Conservation (phyloP, 2,113 vertebrate genomes). For the Cettia cetti region DNA sequence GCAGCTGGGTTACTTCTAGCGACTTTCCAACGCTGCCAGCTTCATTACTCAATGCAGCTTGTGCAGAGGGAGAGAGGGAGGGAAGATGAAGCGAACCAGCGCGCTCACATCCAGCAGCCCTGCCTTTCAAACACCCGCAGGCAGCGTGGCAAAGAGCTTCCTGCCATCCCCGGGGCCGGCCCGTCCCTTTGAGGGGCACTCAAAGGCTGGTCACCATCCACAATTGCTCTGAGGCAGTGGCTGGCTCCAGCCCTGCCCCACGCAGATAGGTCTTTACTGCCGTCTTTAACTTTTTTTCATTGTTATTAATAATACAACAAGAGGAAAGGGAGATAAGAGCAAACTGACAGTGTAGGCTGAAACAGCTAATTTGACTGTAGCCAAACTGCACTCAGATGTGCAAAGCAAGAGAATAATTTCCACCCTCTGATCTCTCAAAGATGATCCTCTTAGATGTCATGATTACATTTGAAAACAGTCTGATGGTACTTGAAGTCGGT, state of each 20-base stretch:
- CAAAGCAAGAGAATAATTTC: slow-evolving; percentile 60
- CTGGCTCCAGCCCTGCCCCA: background rate
- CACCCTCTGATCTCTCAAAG: slow-evolving; percentile 41
- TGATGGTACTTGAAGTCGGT: background rate
- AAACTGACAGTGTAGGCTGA: slow-evolving; percentile 47
- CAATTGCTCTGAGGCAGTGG: background rate
- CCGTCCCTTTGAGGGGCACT: background rate
- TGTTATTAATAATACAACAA: slow-evolving; percentile 63
- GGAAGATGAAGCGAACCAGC: background rate
- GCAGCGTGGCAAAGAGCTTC: background rate
- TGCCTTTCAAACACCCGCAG: background rate
- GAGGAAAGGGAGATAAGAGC: slow-evolving; percentile 51
- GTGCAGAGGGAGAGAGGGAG: background rate
- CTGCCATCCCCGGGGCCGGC: background rate
- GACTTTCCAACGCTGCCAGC: slow-evolving; percentile 28
- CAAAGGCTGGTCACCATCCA: background rate
- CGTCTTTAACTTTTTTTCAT: background rate
- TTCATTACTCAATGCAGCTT: slow-evolving; percentile 43
- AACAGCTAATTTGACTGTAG: slow-evolving; percentile 58
- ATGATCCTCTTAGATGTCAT: slow-evolving; percentile 44
- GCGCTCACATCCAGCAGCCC: background rate
- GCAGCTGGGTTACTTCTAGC: slow-evolving; percentile 52
- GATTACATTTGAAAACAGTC: slow-evolving; percentile 24
- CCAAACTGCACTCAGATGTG: slow-evolving; percentile 59
- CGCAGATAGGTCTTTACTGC: background rate